phyloP scores from a whole-genome alignment of 2,888 invertebrate genomes.

The Sisyra nigra region DNA sequence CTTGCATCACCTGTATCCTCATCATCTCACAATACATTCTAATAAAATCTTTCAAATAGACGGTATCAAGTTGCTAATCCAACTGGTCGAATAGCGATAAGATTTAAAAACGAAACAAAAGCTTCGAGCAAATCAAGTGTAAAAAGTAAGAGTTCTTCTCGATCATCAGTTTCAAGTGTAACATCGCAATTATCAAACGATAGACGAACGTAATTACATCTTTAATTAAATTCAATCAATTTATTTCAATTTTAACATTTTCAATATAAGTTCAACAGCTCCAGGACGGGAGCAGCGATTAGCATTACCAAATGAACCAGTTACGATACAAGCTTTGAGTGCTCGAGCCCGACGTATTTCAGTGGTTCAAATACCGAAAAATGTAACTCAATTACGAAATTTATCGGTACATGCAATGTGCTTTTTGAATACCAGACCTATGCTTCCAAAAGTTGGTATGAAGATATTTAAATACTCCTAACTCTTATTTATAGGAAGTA shows the following conservation, averaged over 20 bases:
- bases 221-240: too few species aligned
- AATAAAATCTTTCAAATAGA: slow-evolving; percentile 10
- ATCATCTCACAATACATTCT: too few species aligned
- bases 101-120: too few species aligned
- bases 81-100: slow-evolving; percentile 10
- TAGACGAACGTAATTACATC: too few species aligned
- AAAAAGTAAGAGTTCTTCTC: too few species aligned
- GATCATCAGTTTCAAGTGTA: too few species aligned
- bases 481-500: neutral
- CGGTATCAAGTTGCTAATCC: slow-evolving; percentile 24
- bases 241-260: too few species aligned
- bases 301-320: slow-evolving; percentile 5
- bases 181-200: too few species aligned
- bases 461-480: neutral
- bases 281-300: neutral
- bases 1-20: too few species aligned
- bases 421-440: slow-evolving; percentile 44
- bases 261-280: too few species aligned
- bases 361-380: slow-evolving; percentile 26
- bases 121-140: too few species aligned
- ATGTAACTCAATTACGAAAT: slow-evolving; percentile 28
- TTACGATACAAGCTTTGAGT: slow-evolving; percentile 1
- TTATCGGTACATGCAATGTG: slow-evolving; percentile 48
- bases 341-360: slow-evolving; percentile 25
- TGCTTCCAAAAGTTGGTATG: slow-evolving; percentile 28